Percentiles rank a stretch among this genome's conserved stretches.
These are phyloP conservation scores for Epinotia bilunana DNA, from an alignment of 2,888 invertebrate species.

Conservation along the genomic window DNA sequence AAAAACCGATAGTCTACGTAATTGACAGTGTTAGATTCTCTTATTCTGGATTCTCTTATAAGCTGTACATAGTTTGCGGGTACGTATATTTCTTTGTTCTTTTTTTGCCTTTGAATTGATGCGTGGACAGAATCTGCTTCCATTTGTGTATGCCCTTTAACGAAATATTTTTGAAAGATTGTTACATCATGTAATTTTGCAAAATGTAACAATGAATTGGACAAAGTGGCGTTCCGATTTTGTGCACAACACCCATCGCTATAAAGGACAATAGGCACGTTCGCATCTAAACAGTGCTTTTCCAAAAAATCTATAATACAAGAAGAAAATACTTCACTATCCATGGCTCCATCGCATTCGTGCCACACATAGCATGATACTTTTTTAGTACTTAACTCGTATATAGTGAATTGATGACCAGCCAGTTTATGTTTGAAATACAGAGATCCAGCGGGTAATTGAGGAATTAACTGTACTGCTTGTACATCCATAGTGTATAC, in stretches of 20 bases:
- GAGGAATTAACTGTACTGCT: slow-evolving; percentile 18
- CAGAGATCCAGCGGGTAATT: slow-evolving; percentile 6
- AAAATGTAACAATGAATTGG: slow-evolving; percentile 42
- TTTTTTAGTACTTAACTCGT: slow-evolving; percentile 17
- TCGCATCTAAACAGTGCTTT: slow-evolving; percentile 20
- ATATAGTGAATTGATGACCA: slow-evolving; percentile 27
- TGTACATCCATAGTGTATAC: slow-evolving; percentile 18
- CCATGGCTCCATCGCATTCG: slow-evolving; percentile 45
- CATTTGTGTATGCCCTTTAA: slow-evolving; percentile 45
- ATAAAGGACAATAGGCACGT: slow-evolving; percentile 43
- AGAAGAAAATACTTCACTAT: slow-evolving; percentile 16
- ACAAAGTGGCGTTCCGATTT: slow-evolving; percentile 36
- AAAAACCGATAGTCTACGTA: slow-evolving; percentile 44
- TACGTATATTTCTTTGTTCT: slow-evolving; percentile 37
- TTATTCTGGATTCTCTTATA: slow-evolving; percentile 9
- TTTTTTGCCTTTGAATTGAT: slow-evolving; percentile 39
- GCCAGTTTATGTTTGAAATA: slow-evolving; percentile 21
- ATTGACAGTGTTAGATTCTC: slow-evolving; percentile 19
- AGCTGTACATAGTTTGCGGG: slow-evolving; percentile 25
- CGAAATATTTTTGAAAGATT: slow-evolving; percentile 41
- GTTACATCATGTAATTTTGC: slow-evolving; percentile 23
- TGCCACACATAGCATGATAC: slow-evolving; percentile 50
- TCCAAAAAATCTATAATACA: slow-evolving; percentile 19
- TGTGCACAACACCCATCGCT: slow-evolving; percentile 45
- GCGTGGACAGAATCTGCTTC: slow-evolving; percentile 45